Conservation (phyloP, 1,140 invertebrate genomes). For the Pygmarrhopalites habei region DNA sequence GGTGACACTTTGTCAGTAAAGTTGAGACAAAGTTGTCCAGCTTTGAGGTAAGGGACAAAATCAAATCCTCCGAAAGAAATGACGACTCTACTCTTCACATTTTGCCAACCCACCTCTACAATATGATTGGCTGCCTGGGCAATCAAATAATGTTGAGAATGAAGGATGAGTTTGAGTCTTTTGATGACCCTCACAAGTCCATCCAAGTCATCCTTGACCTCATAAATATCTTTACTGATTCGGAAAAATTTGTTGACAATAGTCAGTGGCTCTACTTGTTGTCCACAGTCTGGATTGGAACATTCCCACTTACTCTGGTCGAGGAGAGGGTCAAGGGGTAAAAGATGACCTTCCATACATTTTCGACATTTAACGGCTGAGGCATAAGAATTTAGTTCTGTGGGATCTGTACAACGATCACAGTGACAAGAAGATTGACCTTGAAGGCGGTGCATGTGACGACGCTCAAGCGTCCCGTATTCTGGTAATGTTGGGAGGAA, state of each 20-base stretch:
- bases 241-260: background rate
- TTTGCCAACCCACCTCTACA: background rate
- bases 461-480: background rate
- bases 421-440: background rate
- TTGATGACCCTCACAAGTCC: background rate
- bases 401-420: background rate
- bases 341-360: background rate
- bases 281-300: background rate
- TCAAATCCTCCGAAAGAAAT: background rate
- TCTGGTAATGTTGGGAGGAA: background rate
- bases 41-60: background rate
- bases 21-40: background rate
- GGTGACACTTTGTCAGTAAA: conserved; percentile 2
- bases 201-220: background rate
- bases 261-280: background rate
- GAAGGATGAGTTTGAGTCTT: background rate
- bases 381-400: background rate
- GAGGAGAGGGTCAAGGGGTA: background rate
- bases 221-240: background rate
- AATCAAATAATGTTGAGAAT: conserved; percentile 7
- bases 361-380: background rate
- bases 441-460: background rate
- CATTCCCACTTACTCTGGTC: background rate
- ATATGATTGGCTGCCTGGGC: background rate
- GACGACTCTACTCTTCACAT: background rate